Conservation (phyloP, 2,888 invertebrate species). For the Amorpha juglandis region DNA sequence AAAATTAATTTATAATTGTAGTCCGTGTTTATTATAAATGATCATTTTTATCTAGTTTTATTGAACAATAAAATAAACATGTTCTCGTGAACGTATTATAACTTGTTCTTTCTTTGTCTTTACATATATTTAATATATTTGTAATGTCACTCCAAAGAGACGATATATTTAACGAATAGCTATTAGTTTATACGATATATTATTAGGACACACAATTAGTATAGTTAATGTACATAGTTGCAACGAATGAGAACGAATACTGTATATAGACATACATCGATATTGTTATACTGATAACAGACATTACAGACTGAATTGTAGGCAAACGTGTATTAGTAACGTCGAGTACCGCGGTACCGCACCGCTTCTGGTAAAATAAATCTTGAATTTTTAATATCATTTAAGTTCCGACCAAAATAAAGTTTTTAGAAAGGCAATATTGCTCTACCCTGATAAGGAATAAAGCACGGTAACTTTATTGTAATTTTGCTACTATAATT, state of each 20-base stretch:
- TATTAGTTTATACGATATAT: conserved; percentile 7
- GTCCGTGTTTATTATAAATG: too few relatives aligned
- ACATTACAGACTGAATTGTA: conserved; percentile 2
- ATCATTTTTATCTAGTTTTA: too few relatives aligned
- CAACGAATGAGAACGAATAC: conserved; percentile 2
- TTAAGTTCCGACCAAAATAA: too few relatives aligned
- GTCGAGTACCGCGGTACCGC: too few relatives aligned
- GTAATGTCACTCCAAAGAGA: background rate
- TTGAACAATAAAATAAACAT: too few relatives aligned
- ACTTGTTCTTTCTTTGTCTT: too few relatives aligned
- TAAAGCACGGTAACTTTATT: too few relatives aligned
- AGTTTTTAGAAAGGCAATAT: too few relatives aligned
- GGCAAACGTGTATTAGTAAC: background rate
- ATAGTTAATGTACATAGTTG: conserved; percentile 17
- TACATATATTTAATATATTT: background rate
- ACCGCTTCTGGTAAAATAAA: too few relatives aligned
- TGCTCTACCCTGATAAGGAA: too few relatives aligned
- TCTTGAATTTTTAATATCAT: too few relatives aligned
- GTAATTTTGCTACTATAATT: too few relatives aligned
- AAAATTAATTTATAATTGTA: background rate
- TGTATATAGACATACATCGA: conserved; percentile 3
- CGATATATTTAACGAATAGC: conserved; percentile 16
- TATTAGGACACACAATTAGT: conserved; percentile 2
- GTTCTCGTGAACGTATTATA: background rate
- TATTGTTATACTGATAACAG: background rate